Evolutionary conservation across 2,113 vertebrate genomes (phyloP), one percentile per base, ranked within the genome.

Genomic region (Canis aureus): DNA sequence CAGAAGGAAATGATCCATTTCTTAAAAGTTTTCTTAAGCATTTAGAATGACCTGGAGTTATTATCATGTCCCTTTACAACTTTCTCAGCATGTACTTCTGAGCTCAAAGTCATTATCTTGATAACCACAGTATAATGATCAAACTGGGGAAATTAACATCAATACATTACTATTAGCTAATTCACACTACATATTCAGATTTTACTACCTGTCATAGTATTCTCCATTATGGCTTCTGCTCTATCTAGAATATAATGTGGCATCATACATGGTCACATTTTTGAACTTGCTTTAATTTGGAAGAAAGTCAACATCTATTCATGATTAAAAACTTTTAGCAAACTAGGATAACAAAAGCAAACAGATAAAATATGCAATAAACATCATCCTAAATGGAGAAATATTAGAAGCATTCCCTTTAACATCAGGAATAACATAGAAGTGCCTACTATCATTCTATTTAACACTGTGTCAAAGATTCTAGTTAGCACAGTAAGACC

Each of bases 261-360:
- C 29, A 17, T 53, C 8, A 27, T n/a, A 38, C 8, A 55, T 43
- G 43, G 43, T 43, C 6, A 43, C 43, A 43, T 43, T 43, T 43
- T 43, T 43, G 5, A 43, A 43, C 73, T 57, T 85, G 20, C n/a
- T 85, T 91, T 91, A 94, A 53, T 79, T 57, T 62, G 60, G 55
- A 93, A 93, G 55, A 91, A 64, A 94, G 81, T 93, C 5, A 94
- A 73, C 57, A 64, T 79, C 49, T 74, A 51, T 38, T 84, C 67
- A 71, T 51, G 17, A 82, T 94, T 59, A 67, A 94, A 87, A 96
- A 73, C 6, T 94, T 80, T 78, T 57, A 69, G 51, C 57, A 85
- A 60, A 71, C 15, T n/a, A 93, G n/a, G n/a, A 87, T 91, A 91
- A 82, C 32, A 51, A 74, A 66, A 79, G 27, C 19, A 78, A 85